Conservation (phyloP, 2,888 invertebrate species). For the Lycophotia porphyrea region DNA sequence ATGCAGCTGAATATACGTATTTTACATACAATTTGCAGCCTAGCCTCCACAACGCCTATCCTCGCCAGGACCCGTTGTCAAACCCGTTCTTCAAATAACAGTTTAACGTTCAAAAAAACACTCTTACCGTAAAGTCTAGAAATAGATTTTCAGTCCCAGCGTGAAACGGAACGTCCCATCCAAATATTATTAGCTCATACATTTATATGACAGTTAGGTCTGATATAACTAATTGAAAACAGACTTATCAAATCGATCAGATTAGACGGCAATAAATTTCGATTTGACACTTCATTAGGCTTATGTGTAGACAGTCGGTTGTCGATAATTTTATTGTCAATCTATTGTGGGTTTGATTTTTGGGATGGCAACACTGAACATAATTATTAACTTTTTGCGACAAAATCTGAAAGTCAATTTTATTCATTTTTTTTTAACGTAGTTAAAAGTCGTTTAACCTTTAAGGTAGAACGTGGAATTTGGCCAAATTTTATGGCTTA, state of each 20-base stretch:
- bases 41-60: too few relatives aligned
- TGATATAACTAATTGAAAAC: slow-evolving; percentile 50
- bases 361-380: neutral
- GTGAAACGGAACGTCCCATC: neutral
- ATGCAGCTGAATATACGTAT: neutral
- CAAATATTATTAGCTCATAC: slow-evolving; percentile 36
- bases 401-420: neutral
- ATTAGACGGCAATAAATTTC: slow-evolving; percentile 31
- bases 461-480: too few relatives aligned
- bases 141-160: slow-evolving; percentile 24
- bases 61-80: too few relatives aligned
- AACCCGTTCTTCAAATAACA: neutral
- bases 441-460: too few relatives aligned
- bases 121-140: neutral
- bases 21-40: neutral
- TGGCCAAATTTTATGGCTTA: too few relatives aligned
- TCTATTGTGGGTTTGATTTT: neutral
- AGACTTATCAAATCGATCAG: slow-evolving; percentile 41
- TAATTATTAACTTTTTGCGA: neutral
- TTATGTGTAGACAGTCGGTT: slow-evolving; percentile 1
- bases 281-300: slow-evolving; percentile 40
- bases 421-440: too few relatives aligned
- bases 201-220: slow-evolving; percentile 44
- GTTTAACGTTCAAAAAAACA: slow-evolving; percentile 16
- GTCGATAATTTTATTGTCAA: neutral